Base-by-base conservation (phyloP, 1,140 invertebrate genomes). In the Ceratina australensis region DNA sequence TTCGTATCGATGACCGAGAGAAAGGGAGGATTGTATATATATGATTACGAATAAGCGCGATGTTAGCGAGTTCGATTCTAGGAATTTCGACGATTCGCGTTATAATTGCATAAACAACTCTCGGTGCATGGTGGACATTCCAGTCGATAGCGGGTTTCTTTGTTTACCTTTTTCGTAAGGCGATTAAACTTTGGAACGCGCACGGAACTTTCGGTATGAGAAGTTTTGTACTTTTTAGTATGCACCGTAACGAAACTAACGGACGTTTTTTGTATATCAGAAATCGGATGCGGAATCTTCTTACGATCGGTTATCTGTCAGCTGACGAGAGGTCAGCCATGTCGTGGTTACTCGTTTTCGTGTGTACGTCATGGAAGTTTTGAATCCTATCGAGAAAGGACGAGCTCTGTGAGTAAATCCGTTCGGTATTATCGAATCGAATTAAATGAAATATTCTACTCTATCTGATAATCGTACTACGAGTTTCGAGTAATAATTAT, bases 301-400 rank as follows among this genome's bases (percentile, higher is more conserved):
- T 71, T 52, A 47, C n/a, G 42, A 71, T 77, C 57, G 47, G 7
- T 71, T 77, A 71, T 77, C 74, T 60, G 57, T 77, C 74, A 77
- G 74, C 74, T 77, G 74, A 71, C 20, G 49, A 50, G 13, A 33
- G 71, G 67, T 77, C 74, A 61, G 74, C 74, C 74, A 77, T 77
- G 74, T 77, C 74, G 59, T 60, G 47, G 49, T 47, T 26, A 20
- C 20, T 47, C 28, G 22, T 77, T 52, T 42, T 22, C 20, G 56
- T 54, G 49, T 50, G 42, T 20, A 3, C 47, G 33, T 68, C 54
- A 75, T 75, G 73, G 54, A 49, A 60, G 64, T 50, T 71, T 69
- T 47, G 42, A 71, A 71, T 63, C 47, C 24, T 26, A n/a, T 18
- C 13, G 1, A 33, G 5, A 20, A 13, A 47, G 42, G 15, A 13